Percentiles rank a stretch among this genome's conserved stretches.
phyloP scores from a whole-genome alignment of 2,113 vertebrate genomes.

The Tychaedon coryphoeus region DNA sequence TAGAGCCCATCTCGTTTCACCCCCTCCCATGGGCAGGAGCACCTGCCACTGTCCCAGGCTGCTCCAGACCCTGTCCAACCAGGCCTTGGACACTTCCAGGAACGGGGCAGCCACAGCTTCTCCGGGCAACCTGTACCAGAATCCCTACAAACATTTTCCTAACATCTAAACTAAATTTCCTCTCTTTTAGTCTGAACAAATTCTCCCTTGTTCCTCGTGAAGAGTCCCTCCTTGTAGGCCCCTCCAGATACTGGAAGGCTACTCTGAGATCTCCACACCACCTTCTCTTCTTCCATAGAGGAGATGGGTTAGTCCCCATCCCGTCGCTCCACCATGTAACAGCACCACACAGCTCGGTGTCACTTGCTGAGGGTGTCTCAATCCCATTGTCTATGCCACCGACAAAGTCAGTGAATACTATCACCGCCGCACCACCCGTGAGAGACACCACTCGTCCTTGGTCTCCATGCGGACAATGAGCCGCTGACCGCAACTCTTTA shows the following conservation, averaged over 20 bases:
- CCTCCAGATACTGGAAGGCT: neutral
- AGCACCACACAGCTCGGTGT: neutral
- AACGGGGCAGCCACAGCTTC: neutral
- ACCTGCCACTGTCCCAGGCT: fast-evolving
- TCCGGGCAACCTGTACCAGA: neutral
- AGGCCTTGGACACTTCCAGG: no score
- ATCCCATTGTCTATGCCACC: neutral
- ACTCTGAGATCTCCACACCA: neutral
- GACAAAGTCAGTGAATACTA: neutral
- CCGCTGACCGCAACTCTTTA: neutral
- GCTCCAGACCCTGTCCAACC: fast-evolving
- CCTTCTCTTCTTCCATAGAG: neutral
- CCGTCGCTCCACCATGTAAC: neutral
- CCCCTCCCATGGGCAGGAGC: fast-evolving
- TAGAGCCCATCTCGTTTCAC: fast-evolving
- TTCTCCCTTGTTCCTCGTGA: neutral
- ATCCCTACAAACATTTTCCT: neutral
- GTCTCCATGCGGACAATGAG: neutral
- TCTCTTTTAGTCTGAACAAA: neutral
- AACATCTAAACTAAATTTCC: neutral
- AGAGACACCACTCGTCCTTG: neutral
- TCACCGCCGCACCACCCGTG: no score
- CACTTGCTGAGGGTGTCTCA: neutral
- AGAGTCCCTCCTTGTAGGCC: neutral
- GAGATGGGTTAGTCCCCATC: neutral